Base-by-base conservation (phyloP, 2,888 invertebrate species). In the Tortrix viridana region DNA sequence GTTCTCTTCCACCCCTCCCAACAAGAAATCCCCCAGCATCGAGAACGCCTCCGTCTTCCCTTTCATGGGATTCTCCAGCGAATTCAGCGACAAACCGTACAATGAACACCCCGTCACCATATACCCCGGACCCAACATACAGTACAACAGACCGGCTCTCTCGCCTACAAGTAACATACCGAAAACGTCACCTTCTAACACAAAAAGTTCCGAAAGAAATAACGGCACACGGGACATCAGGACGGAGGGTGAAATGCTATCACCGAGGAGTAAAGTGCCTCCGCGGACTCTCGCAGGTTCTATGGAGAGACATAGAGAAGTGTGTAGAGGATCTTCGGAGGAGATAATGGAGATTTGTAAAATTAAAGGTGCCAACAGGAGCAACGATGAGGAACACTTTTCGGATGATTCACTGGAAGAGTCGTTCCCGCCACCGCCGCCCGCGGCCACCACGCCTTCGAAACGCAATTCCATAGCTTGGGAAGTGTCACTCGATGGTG, bases 391-490 rank as follows among this genome's bases (percentile, higher is more conserved):
- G 70, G 92, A 92, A 68, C 95, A 95, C 76, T 96, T 96, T 84
- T 97, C 96, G 22, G 97, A 97, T 82, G 97, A 97, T 85, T 97
- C 97, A 18, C 86, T 96, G 68, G 97, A 97, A 84, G 96, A 96
- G 79, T 92, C 94, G 75, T 92, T 95, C 71, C 95, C 95, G 44
- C 95, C 95, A 48, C 95, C 94, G 67, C 93, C 93, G 71, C 93
- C 93, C 41, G 86, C 90, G 62, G 86, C 83, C 71, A 84, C 85
- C 65, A 93, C 94, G 69, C 93, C 94, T 73, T 94, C 94, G 79
- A 96, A 96, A 89, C 94, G 96, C 75, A 95, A 95, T 80, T 96
- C 96, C 80, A 96, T 97, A 72, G 96, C 97, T 68, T 97, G 97
- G 97, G 96, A 97, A 92, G 96, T 97, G 68, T 95, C 96, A 67